Conservation (phyloP, 2,113 vertebrate species). For the Rhinolophus sinicus region DNA sequence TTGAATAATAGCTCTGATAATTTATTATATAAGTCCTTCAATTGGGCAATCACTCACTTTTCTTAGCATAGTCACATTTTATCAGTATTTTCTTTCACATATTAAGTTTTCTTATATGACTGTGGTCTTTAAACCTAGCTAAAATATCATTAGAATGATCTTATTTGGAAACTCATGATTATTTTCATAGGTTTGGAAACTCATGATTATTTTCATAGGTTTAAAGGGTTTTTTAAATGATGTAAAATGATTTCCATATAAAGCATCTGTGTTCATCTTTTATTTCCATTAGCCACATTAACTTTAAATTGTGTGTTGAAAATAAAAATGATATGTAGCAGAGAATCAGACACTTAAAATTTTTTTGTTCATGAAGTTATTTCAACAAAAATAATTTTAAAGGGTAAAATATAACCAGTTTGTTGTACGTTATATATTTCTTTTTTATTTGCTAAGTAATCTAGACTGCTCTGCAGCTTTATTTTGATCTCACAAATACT, state of each 20-base stretch:
- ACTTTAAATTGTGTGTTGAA: conserved; percentile 77
- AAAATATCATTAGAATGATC: conserved; percentile 71
- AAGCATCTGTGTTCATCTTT: conserved; percentile 78
- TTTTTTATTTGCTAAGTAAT: conserved; percentile 48
- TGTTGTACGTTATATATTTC: conserved; percentile 6
- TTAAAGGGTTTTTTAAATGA: conserved; percentile 69
- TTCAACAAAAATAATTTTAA: conserved; percentile 31
- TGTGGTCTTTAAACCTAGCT: conserved; percentile 71
- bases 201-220: conserved; percentile 78
- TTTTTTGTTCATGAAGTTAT: conserved; percentile 13
- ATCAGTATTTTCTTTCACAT: conserved; percentile 30
- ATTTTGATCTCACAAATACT: conserved; percentile 30
- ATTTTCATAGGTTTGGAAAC: conserved; percentile 76
- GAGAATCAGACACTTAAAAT: neutral
- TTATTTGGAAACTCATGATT: conserved; percentile 75
- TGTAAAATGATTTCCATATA: conserved; percentile 75
- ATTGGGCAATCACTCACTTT: neutral
- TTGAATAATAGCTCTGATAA: neutral
- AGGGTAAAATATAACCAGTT: conserved; percentile 2
- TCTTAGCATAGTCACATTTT: neutral
- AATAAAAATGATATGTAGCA: conserved; percentile 49
- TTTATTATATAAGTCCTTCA: neutral
- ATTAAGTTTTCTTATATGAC: neutral
- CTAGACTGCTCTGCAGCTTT: conserved; percentile 31
- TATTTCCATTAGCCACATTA: conserved; percentile 74